phyloP scores from a whole-genome alignment of 2,888 invertebrate species.

The Euclidia mi region DNA sequence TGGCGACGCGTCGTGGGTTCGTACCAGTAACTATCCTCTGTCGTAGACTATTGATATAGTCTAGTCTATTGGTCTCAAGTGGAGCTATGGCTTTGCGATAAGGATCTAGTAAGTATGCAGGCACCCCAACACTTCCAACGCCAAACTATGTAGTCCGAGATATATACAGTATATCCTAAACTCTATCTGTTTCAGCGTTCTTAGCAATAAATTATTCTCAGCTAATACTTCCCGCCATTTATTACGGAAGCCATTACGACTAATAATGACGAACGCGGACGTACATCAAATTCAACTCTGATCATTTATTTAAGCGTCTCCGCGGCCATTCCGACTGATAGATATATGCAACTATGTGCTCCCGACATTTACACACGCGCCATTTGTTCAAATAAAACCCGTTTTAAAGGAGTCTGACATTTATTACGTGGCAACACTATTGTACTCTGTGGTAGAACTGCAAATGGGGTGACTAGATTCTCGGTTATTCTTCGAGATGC shows the following conservation, averaged over 20 bases:
- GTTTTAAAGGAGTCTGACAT: constrained; percentile 10
- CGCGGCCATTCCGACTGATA: constrained; percentile 12
- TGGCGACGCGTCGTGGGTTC: too few species aligned
- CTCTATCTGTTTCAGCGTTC: not conserved
- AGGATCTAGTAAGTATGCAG: too few species aligned
- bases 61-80: too few species aligned
- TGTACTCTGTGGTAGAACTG: too few species aligned
- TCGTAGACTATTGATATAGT: too few species aligned
- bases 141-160: too few species aligned
- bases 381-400: constrained; percentile 17
- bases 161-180: not conserved
- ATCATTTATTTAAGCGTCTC: constrained; percentile 11
- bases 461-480: too few species aligned
- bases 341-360: constrained; percentile 13
- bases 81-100: too few species aligned
- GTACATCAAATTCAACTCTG: constrained; percentile 9
- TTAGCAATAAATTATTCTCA: constrained; percentile 7
- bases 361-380: constrained; percentile 20
- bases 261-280: constrained; percentile 38
- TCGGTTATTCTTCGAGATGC: too few species aligned
- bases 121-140: too few species aligned
- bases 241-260: constrained; percentile 34
- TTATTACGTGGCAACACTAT: constrained; percentile 13
- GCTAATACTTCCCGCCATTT: constrained; percentile 12
- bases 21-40: too few species aligned